Evolutionary conservation across 23 tunicate genomes (phyloP).

Genomic region (Halocynthia roretzi): DNA sequence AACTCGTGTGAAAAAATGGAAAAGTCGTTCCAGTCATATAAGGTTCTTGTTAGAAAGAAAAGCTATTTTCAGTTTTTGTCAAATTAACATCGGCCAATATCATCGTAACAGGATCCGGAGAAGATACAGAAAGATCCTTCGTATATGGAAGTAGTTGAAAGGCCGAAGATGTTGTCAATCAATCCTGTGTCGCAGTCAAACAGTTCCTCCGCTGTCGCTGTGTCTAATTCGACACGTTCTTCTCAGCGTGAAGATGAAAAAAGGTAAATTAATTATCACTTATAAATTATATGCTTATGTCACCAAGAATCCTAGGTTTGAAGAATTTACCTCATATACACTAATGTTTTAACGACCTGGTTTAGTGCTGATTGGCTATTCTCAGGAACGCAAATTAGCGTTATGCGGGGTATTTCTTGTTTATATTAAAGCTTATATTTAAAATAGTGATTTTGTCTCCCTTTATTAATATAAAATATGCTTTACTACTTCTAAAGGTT

Average conservation of each 20-base stretch:
- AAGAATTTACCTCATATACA: too few relatives aligned
- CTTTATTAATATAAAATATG: too few relatives aligned
- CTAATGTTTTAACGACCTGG: too few relatives aligned
- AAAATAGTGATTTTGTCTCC: too few relatives aligned
- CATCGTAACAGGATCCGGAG: slow-evolving; percentile 5
- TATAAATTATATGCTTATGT: too few relatives aligned
- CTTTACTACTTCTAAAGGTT: not conserved
- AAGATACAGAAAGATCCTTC: not conserved
- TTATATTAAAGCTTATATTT: too few relatives aligned
- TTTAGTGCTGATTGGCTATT: too few relatives aligned
- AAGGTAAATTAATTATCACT: not conserved
- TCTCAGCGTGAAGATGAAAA: slow-evolving; percentile 22
- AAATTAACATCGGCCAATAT: not conserved
- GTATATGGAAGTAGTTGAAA: slow-evolving; percentile 7
- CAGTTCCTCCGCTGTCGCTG: not conserved
- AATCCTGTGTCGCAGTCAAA: not conserved
- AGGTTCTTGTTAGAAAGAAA: not conserved
- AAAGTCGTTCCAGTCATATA: not conserved
- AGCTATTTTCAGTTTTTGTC: not conserved
- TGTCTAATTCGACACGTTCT: slow-evolving; percentile 8
- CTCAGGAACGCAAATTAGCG: too few relatives aligned
- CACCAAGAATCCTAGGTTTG: too few relatives aligned
- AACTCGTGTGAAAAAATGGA: not conserved
- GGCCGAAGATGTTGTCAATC: not conserved
- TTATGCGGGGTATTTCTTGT: too few relatives aligned